A percentile compares a stretch with the other conserved stretches of the same genome.
These are phyloP conservation scores for Tenebrosternarchus preto DNA, from an alignment of 2,113 vertebrate species.

Conservation along the genomic window DNA sequence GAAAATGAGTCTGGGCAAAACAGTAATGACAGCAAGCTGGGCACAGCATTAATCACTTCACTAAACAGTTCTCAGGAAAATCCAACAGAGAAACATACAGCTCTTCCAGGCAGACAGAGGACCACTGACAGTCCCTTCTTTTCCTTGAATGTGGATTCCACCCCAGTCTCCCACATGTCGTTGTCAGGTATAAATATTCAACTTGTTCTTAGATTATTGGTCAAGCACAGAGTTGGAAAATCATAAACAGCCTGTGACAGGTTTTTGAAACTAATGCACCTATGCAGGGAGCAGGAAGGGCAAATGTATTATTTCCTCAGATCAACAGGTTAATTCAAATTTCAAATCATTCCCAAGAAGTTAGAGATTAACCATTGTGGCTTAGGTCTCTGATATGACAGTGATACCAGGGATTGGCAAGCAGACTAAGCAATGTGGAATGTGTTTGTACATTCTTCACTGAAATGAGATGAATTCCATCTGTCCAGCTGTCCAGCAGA, in stretches of 20 bases:
- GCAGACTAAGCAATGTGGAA: too few species aligned
- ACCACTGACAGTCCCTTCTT: constrained; percentile 47
- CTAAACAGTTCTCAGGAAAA: constrained; percentile 12
- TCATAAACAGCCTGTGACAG: neutral
- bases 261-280: too few species aligned
- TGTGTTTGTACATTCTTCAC: too few species aligned
- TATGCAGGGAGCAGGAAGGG: constrained; percentile 12
- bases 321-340: neutral
- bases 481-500: too few species aligned
- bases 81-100: neutral
- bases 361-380: neutral
- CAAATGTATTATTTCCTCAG: neutral
- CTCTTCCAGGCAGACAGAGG: constrained; percentile 54
- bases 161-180: neutral
- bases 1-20: neutral
- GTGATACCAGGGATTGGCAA: too few species aligned
- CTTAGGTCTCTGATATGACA: too few species aligned
- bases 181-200: constrained; percentile 36
- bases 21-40: too few species aligned
- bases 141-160: constrained; percentile 46
- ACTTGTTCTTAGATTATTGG: neutral
- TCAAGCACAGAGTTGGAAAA: neutral
- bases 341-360: neutral
- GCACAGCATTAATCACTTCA: neutral
- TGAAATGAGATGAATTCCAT: too few species aligned